Evolutionary conservation across 1,140 invertebrate species (phyloP), one percentile per base, ranked within the genome.

Genomic region (Danaus plexippus): DNA sequence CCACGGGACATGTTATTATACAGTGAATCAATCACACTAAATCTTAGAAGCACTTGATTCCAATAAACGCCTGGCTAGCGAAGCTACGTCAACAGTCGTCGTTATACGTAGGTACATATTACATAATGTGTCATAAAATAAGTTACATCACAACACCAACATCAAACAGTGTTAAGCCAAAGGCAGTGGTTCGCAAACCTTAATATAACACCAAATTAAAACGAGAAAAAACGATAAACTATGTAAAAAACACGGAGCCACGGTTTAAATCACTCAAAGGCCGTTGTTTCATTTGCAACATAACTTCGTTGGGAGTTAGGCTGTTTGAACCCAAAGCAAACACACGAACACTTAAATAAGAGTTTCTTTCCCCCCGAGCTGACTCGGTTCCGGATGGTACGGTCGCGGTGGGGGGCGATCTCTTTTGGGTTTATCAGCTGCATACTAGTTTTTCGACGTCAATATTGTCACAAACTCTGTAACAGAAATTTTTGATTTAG

Each of bases 401-500:
- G 70, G 70, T 54, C 59, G 59, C 47, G 63, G 57, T 47, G 70
- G 74, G 73, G 74, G 72, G 59, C 64, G 75, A 61, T 75, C 79
- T 83, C 78, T 80, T 59, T 69, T 74, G 60, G 82, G 80, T 73
- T 59, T 64, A 62, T 69, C 61, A 72, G 75, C 77, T 82, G 80
- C 83, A 79, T 86, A 86, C 84, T 88, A 88, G 82, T 88, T 87
- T 85, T 88, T 88, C 76, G 87, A 88, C 58, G 85, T 88, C 77
- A 88, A 64, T 86, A 87, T 88, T 85, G 87, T 87, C 61, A 88
- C 87, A 69, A 88, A 88, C 74, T 88, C 87, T 88, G 85, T 15
- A 87, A 87, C 43, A 9, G 41, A 52, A 12, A 45, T 45, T 45
- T 45, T 5, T 45, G 11, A 45, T 45, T 45, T 45, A 5, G 5